phyloP scores from a whole-genome alignment of 2,888 invertebrate species.

The Ormyrus thymus region DNA sequence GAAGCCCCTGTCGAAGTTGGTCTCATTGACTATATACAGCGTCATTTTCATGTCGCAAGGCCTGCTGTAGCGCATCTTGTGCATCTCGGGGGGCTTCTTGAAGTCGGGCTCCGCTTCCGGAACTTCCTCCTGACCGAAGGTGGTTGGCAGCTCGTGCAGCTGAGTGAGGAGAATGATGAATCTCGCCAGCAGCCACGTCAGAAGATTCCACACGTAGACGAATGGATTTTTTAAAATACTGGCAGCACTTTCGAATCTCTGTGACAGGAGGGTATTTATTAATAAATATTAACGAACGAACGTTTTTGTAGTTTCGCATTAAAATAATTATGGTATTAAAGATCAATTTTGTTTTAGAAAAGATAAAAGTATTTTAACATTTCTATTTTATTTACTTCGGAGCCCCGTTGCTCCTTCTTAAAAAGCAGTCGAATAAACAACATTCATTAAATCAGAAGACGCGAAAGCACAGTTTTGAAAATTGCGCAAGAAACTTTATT shows the following conservation, averaged over 20 bases:
- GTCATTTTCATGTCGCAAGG: conserved; percentile 86
- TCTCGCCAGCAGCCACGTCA: conserved; percentile 72
- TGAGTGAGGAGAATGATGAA: conserved; percentile 70
- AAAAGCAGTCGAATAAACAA: no score
- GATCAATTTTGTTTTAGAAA: no score
- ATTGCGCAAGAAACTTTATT: no score
- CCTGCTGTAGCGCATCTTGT: conserved; percentile 70
- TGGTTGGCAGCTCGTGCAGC: conserved; percentile 65
- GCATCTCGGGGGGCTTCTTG: conserved; percentile 63
- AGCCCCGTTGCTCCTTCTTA: no score
- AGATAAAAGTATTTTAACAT: neutral
- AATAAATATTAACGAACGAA: no score
- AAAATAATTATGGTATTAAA: no score
- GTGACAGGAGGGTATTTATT: conserved; percentile 10
- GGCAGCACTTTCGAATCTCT: conserved; percentile 64
- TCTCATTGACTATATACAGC: conserved; percentile 82
- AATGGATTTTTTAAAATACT: conserved; percentile 68
- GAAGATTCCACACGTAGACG: conserved; percentile 67
- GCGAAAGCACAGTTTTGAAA: no score
- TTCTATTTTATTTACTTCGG: no score
- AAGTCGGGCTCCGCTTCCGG: conserved; percentile 71
- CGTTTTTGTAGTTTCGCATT: no score
- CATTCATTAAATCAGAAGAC: no score
- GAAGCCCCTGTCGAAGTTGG: conserved; percentile 72
- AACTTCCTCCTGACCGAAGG: conserved; percentile 62